Base-by-base conservation (phyloP, 2,888 invertebrate genomes). In the Heliconius sara region DNA sequence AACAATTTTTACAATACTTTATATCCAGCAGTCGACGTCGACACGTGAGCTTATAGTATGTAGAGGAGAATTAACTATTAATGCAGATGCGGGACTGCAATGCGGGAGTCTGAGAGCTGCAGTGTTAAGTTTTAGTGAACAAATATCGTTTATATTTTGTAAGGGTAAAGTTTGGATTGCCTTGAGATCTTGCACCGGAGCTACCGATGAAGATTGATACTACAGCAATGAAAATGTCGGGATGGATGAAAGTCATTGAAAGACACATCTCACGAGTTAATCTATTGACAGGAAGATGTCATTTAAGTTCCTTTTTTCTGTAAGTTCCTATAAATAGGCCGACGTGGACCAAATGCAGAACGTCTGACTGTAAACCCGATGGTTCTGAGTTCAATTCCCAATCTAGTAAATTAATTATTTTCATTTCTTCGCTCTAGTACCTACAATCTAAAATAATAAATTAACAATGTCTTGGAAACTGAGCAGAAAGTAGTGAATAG, bases 81-180 rank as follows among this genome's bases (percentile, higher is more conserved):
- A 57, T 74, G 65, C 57, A 76, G 71, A 67, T 79, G 60, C 76
- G 78, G 67, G 79, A 77, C 83, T 82, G 83, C 83, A 83, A 79
- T 83, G 83, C 83, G 81, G 83, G 79, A 81, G 76, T 82, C 80
- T 68, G 79, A 79, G 80, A 73, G 74, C 79, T 81, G 82, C 82
- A 77, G 30, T 75, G 39, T 25, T 25, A 47, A 52, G 22, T 47
- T 75, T 60, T 25, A 67, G 12, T 39, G 47, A 52, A 70, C 60
- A 27, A 76, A 77, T 75, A 79, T 78, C 47, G 70, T 27, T 66
- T 79, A 76, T 79, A 77, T 71, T 66, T 39, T 52, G 63, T 72
- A 27, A 67, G 66, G 13, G 22, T 77, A 77, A 52, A 60, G 76
- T 25, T 65, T 60, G 73, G 25, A 57, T 63, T 75, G 30, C 60